Evolutionary conservation across 2,797 vertebrate species (phyloP), one percentile per base, ranked within the genome.

Genomic region (Galago senegalensis): DNA sequence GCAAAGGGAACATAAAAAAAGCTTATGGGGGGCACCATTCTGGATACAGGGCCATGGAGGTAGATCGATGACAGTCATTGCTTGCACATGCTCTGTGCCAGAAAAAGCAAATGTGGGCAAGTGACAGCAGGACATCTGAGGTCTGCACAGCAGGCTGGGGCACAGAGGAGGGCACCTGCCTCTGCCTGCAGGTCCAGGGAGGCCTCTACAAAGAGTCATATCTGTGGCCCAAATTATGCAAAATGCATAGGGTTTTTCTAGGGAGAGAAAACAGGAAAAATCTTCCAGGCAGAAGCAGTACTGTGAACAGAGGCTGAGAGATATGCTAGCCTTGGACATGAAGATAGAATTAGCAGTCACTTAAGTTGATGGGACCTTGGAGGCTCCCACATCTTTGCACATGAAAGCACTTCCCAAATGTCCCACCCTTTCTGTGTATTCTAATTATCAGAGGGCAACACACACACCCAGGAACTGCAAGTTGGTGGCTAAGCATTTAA

Each of bases 181-280:
- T 69, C 27, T 46, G 29, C 5, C 46, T 16, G 0, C 1, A 67
- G 72, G 31, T 40, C 79, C 77, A n/a, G 53, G 21, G 67, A 56
- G 6, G 6, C 2, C 84, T 90, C 80, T 73, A 34, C 77, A 73
- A 91, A 83, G 34, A 84, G 37, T 31, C 34, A 3, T 56, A 23
- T 61, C 60, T 67, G 63, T 61, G 63, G 43, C 13, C 29, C 21
- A 7, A 46, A 49, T 69, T 89, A 65, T 58, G 60, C 60, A 76
- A 95, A 58, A 46, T 86, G 60, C 53, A 13, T 75, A 85, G 14
- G 12, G 81, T 77, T 81, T 88, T 56, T 13, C 43, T 82, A 60
- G 63, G 81, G 82, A 31, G 46, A 72, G 23, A 86, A 34, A 17
- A 13, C 58, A 93, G 75, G 23, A 40, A 58, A 89, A 63, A 14